These are phyloP conservation scores for Thalassarche chlororhynchos DNA, from an alignment of 2,113 vertebrate genomes.

Conservation along the genomic window DNA sequence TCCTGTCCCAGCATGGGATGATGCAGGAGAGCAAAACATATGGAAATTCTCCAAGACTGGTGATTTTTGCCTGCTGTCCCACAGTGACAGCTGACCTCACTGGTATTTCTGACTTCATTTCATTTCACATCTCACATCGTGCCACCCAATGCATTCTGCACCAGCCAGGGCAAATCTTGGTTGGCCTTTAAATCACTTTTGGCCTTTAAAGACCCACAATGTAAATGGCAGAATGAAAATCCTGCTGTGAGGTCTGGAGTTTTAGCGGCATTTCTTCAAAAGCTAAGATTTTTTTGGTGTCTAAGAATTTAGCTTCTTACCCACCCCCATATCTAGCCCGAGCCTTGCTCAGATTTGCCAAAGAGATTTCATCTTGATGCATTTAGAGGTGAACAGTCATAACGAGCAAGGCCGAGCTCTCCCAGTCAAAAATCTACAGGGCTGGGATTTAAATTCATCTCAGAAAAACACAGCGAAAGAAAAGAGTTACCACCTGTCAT, in stretches of 20 bases:
- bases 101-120: neutral
- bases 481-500: neutral
- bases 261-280: neutral
- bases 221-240: neutral
- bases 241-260: neutral
- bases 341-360: neutral
- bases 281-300: neutral
- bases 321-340: fast-evolving
- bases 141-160: neutral
- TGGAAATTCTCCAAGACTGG: neutral
- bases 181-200: slow-evolving; percentile 4
- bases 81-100: neutral
- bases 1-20: neutral
- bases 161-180: neutral
- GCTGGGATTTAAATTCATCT: neutral
- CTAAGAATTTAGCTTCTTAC: neutral
- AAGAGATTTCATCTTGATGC: neutral
- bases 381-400: neutral
- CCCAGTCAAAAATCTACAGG: neutral
- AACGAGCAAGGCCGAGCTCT: neutral
- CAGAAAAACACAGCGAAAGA: neutral
- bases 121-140: neutral
- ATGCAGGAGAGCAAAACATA: neutral
- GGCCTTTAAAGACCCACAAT: neutral
- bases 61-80: neutral